Conservation (phyloP, 2,113 vertebrate species). For the Atherinomorus stipes region DNA sequence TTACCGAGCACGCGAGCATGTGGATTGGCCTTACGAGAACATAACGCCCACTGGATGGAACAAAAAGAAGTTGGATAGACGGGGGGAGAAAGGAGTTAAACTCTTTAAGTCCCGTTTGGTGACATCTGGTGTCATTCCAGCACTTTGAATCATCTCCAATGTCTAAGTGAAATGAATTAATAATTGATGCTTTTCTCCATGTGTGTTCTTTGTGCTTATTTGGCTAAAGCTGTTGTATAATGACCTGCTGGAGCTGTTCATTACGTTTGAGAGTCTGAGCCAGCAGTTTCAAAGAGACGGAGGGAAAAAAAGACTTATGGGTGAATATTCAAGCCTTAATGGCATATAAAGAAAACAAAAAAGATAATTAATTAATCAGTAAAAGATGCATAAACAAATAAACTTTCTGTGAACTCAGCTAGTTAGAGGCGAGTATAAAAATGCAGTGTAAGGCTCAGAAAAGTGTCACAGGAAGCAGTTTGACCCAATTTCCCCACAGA, state of each 20-base stretch:
- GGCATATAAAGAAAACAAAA: slow-evolving; percentile 10
- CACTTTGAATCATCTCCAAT: slow-evolving; percentile 39
- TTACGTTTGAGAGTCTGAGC: slow-evolving; percentile 28
- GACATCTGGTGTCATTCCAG: slow-evolving; percentile 48
- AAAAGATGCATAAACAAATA: slow-evolving; percentile 18
- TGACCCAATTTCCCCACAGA: not conserved
- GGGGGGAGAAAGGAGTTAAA: slow-evolving; percentile 33
- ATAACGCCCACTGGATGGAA: slow-evolving; percentile 25
- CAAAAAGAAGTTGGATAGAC: slow-evolving; percentile 18
- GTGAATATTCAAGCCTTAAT: slow-evolving; percentile 12
- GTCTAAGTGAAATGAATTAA: slow-evolving; percentile 48
- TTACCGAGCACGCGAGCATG: slow-evolving; percentile 44
- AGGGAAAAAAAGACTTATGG: not conserved
- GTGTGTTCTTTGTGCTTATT: slow-evolving; percentile 42
- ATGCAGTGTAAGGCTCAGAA: slow-evolving; percentile 7
- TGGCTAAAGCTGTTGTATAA: slow-evolving; percentile 16
- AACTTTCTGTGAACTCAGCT: slow-evolving; percentile 4
- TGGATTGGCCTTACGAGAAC: slow-evolving; percentile 21
- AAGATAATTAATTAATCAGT: not conserved
- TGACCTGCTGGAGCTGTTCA: slow-evolving; percentile 12
- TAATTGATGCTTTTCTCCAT: slow-evolving; percentile 36
- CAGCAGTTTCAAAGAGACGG: slow-evolving; percentile 11
- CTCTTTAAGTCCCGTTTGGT: slow-evolving; percentile 54
- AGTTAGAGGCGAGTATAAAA: not conserved
- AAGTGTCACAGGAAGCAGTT: slow-evolving; percentile 18